Base-by-base conservation (phyloP, 1,140 invertebrate genomes). In the Heliconius eleuchia region DNA sequence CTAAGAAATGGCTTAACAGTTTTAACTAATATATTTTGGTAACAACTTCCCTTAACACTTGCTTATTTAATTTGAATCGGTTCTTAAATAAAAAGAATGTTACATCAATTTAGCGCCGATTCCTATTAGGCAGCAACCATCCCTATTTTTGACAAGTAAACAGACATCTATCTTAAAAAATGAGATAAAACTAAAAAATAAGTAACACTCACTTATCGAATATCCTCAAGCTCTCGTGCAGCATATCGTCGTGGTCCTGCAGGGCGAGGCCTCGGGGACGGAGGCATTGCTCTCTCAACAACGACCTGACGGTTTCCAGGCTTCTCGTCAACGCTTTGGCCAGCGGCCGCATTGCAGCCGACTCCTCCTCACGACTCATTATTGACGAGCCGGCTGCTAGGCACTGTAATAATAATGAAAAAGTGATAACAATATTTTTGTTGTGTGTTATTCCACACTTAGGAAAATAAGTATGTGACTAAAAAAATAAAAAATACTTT, bases 321-420 rank as follows among this genome's bases (percentile, higher is more conserved):
- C 98, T 99, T 87, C 98, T 98, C 0, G 99, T 99, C 16, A 99
- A 95, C 11, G 98, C 98, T 92, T 98, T 98, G 6, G 99, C 99
- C 46, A 99, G 89, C 0, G 99, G 99, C n/a, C 99, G 96, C 98
- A 99, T 99, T 7, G 97, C 97, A 23, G 98, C 98, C 91, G 98
- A 99, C 90, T 99, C 99, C 30, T 97, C 95, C 89, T 99, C 99
- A 19, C 98, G 96, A 89, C 99, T 99, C 96, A 99, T 97, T 84
- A 99, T 99, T 57, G 98, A 99, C 0, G 99, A 99, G 42, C 98
- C 98, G 3, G 98, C 98, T 5, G 98, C 97, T 74, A 99, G 93
- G 88, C 98, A 99, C 96, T 97, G 89, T 57, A 76, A 42, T 27
- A 76, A 52, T 11, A 57, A 57, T 57, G 0, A 55, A 55, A 55